Evolutionary conservation across 2,888 invertebrate genomes (phyloP), one percentile per base, ranked within the genome.

Genomic region (Dicyrtomina minuta): DNA sequence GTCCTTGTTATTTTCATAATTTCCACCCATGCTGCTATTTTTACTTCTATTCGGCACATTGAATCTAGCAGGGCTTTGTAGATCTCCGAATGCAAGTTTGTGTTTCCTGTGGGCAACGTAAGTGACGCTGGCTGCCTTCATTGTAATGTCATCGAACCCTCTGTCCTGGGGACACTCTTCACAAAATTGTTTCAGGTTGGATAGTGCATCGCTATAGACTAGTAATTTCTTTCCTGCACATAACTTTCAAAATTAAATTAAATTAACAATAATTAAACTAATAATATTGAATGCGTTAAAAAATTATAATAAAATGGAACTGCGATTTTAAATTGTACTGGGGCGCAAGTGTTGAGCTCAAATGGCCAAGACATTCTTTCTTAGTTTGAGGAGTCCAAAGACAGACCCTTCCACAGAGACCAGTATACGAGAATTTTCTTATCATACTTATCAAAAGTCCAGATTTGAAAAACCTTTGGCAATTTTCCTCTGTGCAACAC

Each of bases 101-200:
- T 87, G 88, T 78, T 87, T 87, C 72, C 88, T 89, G 69, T 88
- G 84, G 79, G 86, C 89, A 70, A 88, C 84, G 72, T 88, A 87
- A 79, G 90, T 87, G 68, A 90, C 88, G 10, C 87, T 86, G 79
- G 88, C 89, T 15, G 89, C 87, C 76, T 88, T 83, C 13, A 86
- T 85, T 66, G 88, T 80, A 10, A 75, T 53, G 13, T 64, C 64
- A 79, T 88, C 88, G 79, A 87, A 88, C 61, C 85, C 83, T 56
- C 86, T 87, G 79, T 89, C 88, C 71, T 88, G 86, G 1, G 89
- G 89, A 78, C 90, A 89, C 79, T 87, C 86, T n/a, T 86, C 85
- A 79, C 87, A 87, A 80, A 90, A 90, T 77, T 88, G 85, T 78
- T 87, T 86, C 70, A 91, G 82, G 51, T 86, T 76, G 79, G 85